Conservation (phyloP, 1,140 invertebrate genomes). For the Spodoptera litura region DNA sequence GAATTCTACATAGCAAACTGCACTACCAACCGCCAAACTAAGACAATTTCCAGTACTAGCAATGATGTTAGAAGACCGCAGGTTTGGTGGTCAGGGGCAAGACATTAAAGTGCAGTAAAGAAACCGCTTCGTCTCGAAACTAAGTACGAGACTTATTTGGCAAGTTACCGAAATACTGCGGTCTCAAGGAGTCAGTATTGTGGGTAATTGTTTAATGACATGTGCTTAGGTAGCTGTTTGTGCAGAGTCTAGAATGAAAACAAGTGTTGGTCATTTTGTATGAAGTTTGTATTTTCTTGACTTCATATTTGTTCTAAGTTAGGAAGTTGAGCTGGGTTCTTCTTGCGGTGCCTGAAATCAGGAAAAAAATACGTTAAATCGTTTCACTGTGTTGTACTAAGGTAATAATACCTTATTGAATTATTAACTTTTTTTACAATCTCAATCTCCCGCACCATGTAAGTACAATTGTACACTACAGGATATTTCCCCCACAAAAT, state of each 20-base stretch:
- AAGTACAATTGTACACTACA: no score
- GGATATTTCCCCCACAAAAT: neutral
- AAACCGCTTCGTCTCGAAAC: conserved; percentile 58
- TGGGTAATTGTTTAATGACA: conserved; percentile 53
- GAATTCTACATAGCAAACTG: neutral
- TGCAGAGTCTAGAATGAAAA: no score
- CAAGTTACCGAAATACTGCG: conserved; percentile 47
- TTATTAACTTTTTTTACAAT: no score
- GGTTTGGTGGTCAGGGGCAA: conserved; percentile 59
- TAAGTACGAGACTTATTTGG: conserved; percentile 53
- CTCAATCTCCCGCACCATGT: no score
- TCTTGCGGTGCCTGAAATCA: no score
- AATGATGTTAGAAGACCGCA: conserved; percentile 53
- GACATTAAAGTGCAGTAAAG: conserved; percentile 75
- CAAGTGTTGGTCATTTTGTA: neutral
- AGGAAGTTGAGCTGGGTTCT: no score
- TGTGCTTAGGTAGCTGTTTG: conserved; percentile 29
- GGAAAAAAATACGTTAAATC: no score
- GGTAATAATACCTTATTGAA: no score
- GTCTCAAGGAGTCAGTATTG: conserved; percentile 22
- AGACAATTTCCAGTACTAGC: conserved; percentile 26
- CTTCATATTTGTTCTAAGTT: no score
- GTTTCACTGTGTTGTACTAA: no score
- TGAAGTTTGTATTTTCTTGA: no score
- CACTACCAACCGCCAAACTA: conserved; percentile 23